phyloP scores from a whole-genome alignment of 2,113 vertebrate species.

The Tyrannus savana region DNA sequence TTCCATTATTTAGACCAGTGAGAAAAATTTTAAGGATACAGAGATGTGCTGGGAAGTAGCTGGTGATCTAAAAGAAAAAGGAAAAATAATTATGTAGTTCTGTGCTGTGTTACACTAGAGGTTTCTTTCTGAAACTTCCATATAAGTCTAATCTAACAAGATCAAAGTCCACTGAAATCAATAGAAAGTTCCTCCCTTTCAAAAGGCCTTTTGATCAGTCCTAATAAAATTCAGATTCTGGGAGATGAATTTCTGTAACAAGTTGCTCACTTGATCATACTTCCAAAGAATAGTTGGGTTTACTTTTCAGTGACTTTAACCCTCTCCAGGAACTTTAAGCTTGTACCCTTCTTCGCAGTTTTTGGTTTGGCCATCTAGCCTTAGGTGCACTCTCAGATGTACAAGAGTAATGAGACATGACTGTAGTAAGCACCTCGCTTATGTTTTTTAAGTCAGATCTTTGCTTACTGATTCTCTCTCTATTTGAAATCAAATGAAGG shows the following conservation, averaged over 20 bases:
- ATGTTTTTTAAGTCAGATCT: neutral
- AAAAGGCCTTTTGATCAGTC: constrained; percentile 9
- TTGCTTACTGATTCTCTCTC: neutral
- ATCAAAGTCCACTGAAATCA: constrained; percentile 4
- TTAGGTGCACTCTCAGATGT: neutral
- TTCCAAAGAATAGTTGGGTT: neutral
- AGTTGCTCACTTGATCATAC: neutral
- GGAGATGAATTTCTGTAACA: neutral
- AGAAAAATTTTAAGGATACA: neutral
- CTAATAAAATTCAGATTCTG: neutral
- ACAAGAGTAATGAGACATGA: neutral
- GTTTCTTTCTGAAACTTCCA: neutral
- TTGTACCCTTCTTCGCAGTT: neutral
- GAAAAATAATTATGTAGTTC: neutral
- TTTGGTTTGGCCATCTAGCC: neutral
- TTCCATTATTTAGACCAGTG: neutral
- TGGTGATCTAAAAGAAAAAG: neutral
- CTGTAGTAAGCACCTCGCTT: neutral
- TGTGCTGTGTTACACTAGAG: neutral
- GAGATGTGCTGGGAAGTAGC: neutral
- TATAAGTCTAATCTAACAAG: neutral
- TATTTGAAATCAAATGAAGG: neutral
- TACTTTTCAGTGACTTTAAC: neutral
- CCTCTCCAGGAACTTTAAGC: neutral
- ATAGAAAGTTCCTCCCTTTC: neutral